Conservation (phyloP, 2,888 invertebrate species). For the Melolontha melolontha region DNA sequence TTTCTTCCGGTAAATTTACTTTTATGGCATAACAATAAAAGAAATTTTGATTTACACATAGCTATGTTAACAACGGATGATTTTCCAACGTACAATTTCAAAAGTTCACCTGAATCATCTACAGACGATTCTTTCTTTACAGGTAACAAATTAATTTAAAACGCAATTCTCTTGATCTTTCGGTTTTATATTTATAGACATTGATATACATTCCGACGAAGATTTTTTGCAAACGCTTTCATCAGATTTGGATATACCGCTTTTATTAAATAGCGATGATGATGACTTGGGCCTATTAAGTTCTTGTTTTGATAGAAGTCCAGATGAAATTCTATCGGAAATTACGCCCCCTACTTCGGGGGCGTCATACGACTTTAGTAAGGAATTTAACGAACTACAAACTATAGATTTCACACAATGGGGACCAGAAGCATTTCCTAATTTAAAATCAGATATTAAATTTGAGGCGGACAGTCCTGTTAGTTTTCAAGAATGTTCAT, state of each 20-base stretch:
- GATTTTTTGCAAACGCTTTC: slow-evolving; percentile 63
- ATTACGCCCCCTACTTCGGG: slow-evolving; percentile 52
- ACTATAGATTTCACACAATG: slow-evolving; percentile 53
- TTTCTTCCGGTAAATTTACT: slow-evolving; percentile 14
- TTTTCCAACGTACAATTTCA: slow-evolving; percentile 56
- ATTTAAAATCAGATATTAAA: slow-evolving; percentile 56
- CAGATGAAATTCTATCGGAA: slow-evolving; percentile 62
- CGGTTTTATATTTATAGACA: slow-evolving; percentile 47
- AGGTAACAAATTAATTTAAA: slow-evolving; percentile 52
- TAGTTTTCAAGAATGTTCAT: slow-evolving; percentile 48
- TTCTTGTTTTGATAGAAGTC: slow-evolving; percentile 60
- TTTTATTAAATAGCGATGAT: slow-evolving; percentile 60
- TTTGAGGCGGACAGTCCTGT: slow-evolving; percentile 48
- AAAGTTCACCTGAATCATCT: slow-evolving; percentile 61
- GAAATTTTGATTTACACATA: slow-evolving; percentile 8
- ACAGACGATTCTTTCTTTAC: slow-evolving; percentile 58
- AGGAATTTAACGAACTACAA: slow-evolving; percentile 51
- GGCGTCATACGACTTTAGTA: slow-evolving; percentile 46
- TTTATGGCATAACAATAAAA: slow-evolving; percentile 12
- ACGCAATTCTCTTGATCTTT: background rate
- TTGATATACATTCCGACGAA: slow-evolving; percentile 60
- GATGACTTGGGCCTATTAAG: slow-evolving; percentile 60
- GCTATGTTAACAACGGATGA: slow-evolving; percentile 59
- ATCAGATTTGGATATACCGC: slow-evolving; percentile 61
- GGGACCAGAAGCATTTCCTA: slow-evolving; percentile 53